These are phyloP conservation scores for Lophius piscatorius DNA, from an alignment of 2,113 vertebrate genomes.

Conservation along the genomic window DNA sequence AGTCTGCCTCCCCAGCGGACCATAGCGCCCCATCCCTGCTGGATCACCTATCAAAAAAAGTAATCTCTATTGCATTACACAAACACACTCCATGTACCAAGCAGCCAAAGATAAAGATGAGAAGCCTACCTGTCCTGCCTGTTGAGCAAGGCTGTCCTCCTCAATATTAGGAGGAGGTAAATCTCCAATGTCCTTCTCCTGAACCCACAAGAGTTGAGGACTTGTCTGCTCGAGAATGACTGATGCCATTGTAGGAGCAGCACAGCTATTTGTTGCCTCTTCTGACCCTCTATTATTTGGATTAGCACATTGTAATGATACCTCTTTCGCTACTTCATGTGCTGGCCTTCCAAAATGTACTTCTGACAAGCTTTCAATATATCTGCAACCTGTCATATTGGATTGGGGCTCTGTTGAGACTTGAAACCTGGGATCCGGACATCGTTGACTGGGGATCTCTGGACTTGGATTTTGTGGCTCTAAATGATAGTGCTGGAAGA, in stretches of 20 bases:
- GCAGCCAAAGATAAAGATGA: neutral
- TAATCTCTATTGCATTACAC: neutral
- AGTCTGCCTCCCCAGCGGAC: constrained; percentile 86
- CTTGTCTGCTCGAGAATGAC: constrained; percentile 30
- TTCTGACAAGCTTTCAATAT: constrained; percentile 67
- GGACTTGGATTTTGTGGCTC: constrained; percentile 70
- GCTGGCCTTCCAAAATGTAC: constrained; percentile 54
- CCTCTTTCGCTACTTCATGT: constrained; percentile 27
- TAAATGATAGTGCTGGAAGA: constrained; percentile 92
- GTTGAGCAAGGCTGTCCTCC: constrained; percentile 64
- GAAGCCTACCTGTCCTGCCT: constrained; percentile 76
- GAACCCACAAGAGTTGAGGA: constrained; percentile 75
- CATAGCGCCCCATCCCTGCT: constrained; percentile 86
- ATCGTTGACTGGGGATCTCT: constrained; percentile 51
- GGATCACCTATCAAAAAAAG: constrained; percentile 74
- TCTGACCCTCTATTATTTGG: constrained; percentile 26
- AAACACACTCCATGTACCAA: neutral
- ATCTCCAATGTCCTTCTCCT: constrained; percentile 65
- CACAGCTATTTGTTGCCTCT: constrained; percentile 6
- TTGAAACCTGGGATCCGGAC: constrained; percentile 51
- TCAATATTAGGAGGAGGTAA: constrained; percentile 56
- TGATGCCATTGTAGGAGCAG: constrained; percentile 16
- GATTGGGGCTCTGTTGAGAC: constrained; percentile 29
- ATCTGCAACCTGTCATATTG: constrained; percentile 31
- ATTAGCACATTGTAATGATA: constrained; percentile 15